A percentile compares a stretch with the other conserved stretches of the same genome.
Conservation (phyloP, 2,113 vertebrate species). For the Semnornis frantzii region DNA sequence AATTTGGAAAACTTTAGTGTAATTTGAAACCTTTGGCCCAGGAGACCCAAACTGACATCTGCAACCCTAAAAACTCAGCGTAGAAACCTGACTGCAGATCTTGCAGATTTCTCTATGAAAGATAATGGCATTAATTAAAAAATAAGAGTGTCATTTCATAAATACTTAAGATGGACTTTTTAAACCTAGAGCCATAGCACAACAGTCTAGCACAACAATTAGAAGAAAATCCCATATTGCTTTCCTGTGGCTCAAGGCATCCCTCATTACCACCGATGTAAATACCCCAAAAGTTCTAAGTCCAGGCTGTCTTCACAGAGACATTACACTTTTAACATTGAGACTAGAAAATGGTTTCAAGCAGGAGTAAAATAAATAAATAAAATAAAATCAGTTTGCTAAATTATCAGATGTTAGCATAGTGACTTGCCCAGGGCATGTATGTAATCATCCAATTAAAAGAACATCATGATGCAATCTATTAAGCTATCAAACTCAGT, state of each 20-base stretch:
- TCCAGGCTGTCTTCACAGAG: not conserved
- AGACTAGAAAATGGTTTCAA: not conserved
- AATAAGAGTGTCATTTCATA: not conserved
- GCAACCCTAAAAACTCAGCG: not conserved
- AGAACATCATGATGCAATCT: constrained; percentile 14
- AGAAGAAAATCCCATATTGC: not conserved
- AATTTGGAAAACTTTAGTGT: not conserved
- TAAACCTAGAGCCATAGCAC: not conserved
- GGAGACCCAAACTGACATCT: not conserved
- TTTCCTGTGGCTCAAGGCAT: not conserved
- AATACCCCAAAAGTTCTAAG: not conserved
- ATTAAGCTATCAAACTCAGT: constrained; percentile 19
- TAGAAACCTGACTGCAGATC: not conserved
- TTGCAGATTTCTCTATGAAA: not conserved
- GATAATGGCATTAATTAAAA: not conserved
- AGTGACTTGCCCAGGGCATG: not conserved
- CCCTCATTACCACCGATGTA: not conserved
- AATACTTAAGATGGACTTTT: not conserved
- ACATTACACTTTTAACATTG: not conserved
- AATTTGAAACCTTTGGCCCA: not conserved
- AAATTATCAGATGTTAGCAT: constrained; percentile 29
- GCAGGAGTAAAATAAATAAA: constrained; percentile 51
- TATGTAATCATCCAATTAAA: constrained; percentile 41
- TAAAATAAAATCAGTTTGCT: constrained; percentile 23
- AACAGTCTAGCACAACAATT: not conserved